A percentile compares a stretch with the other conserved stretches of the same genome.
Conservation (phyloP, 2,113 vertebrate genomes). For the Cryptomyrus ogoouensis region DNA sequence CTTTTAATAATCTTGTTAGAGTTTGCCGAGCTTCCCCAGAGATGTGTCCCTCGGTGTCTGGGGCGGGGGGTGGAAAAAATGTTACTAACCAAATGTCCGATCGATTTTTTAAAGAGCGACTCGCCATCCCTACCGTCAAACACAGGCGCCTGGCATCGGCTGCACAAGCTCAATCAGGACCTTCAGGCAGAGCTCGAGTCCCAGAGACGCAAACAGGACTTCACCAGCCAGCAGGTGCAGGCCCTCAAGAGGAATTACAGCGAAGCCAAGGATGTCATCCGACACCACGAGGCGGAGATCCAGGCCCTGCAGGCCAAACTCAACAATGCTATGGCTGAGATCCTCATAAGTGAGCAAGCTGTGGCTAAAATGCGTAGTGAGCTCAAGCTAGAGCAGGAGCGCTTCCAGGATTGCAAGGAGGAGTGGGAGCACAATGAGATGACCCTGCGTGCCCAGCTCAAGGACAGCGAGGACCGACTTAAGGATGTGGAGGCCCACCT, state of each 20-base stretch:
- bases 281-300: slow-evolving; percentile 80
- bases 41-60: slow-evolving; percentile 82
- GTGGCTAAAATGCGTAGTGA: slow-evolving; percentile 79
- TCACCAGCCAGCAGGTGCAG: slow-evolving; percentile 80
- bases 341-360: slow-evolving; percentile 78
- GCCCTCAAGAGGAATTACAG: slow-evolving; percentile 81
- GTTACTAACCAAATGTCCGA: slow-evolving; percentile 85
- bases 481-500: slow-evolving; percentile 77
- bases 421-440: slow-evolving; percentile 71
- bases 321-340: slow-evolving; percentile 73
- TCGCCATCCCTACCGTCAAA: slow-evolving; percentile 70
- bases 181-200: slow-evolving; percentile 81
- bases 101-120: slow-evolving; percentile 93
- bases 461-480: slow-evolving; percentile 81
- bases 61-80: slow-evolving; percentile 61
- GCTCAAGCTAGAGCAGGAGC: slow-evolving; percentile 76
- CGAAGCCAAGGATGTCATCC: slow-evolving; percentile 80
- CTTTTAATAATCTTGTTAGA: slow-evolving; percentile 25
- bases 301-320: slow-evolving; percentile 79
- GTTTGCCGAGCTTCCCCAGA: slow-evolving; percentile 57
- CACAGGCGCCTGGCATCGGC: slow-evolving; percentile 79
- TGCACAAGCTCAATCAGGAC: slow-evolving; percentile 85
- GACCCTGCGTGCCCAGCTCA: slow-evolving; percentile 71
- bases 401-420: slow-evolving; percentile 75
- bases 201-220: slow-evolving; percentile 80